Evolutionary conservation across 2,888 invertebrate species (phyloP), one percentile per base, ranked within the genome.

Genomic region (Aporophyla nigra): DNA sequence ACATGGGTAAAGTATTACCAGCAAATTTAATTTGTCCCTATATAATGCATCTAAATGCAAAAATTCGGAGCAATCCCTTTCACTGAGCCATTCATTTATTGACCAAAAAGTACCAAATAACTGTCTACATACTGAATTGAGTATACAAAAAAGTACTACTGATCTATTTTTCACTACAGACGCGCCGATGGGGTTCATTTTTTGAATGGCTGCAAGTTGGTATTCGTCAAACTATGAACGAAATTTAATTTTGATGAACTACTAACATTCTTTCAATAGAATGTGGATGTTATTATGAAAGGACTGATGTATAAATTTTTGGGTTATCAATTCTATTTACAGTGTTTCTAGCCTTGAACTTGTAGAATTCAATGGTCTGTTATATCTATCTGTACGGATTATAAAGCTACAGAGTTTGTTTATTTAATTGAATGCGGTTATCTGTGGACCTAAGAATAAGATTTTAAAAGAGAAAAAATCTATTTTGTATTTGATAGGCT

Each of bases 81-180:
- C 27, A 61, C 27, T 67, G 9, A 68, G 33, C 59, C 24, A 43
- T 40, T 40, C 56, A 59, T 61, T 43, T 43, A 56, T 78, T 62
- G 56, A 69, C 62, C 40, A 71, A 81, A 72, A 56, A 67, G 27
- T 66, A 53, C 33, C 24, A 58, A 49, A 51, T 59, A 75, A 61
- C 79, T 56, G 61, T 78, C 21, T 70, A 58, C 56, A 61, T 51
- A 71, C 56, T 56, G 71, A 70, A 80, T 56, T 53, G 61, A 59
- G 40, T 65, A 51, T 62, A 74, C 46, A 82, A 80, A 83, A 75
- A 81, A 78, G 16, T 56, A 21, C 14, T 54, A 51, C 72, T 73
- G 76, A 77, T 78, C 80, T 73, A 71, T 78, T 85, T 87, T 69
- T 61, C 78, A 76, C 73, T 72, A 75, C 63, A 58, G 72, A 62